Evolutionary conservation across 2,797 vertebrate species (phyloP).

Genomic region (Glyptemys insculpta): DNA sequence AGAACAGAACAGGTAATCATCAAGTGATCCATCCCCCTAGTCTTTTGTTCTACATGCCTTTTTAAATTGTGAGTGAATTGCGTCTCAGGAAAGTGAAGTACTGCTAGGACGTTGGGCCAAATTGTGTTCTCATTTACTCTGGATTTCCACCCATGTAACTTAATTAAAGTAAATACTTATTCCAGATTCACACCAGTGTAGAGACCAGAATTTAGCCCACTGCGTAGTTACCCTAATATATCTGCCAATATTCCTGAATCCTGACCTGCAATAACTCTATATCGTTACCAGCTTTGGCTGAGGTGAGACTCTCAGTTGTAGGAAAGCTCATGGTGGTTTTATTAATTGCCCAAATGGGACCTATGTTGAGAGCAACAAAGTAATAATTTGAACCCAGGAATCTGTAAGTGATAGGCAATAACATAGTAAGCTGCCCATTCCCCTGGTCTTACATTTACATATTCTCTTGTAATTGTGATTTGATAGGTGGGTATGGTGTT

Average conservation of each 20-base stretch:
- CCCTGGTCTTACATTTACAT: neutral
- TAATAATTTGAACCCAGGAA: neutral
- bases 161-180: fast-evolving
- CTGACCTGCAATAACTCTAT: neutral
- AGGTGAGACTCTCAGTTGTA: neutral
- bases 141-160: neutral
- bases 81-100: neutral
- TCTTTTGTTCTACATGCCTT: neutral
- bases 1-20: too few species aligned
- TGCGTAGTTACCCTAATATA: neutral
- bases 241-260: neutral
- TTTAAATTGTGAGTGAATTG: neutral
- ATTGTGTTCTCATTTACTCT: neutral
- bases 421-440: neutral
- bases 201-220: neutral
- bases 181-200: neutral
- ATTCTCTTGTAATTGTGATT: neutral
- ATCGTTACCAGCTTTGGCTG: neutral
- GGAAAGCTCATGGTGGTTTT: neutral
- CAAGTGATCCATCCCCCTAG: too few species aligned
- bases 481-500: fast-evolving
- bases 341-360: neutral
- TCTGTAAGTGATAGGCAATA: neutral
- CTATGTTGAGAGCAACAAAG: fast-evolving
- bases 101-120: neutral